A percentile compares a stretch with the other conserved stretches of the same genome.
Conservation (phyloP, 2,113 vertebrate genomes). For the human region GRCh38 chr4:14405501-14406000, state of each 20-base stretch:
- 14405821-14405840: accelerated
- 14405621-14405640: background rate
- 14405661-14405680: background rate
- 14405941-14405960: background rate
- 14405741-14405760: background rate
- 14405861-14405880: accelerated
- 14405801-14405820: too few species aligned
- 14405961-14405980: background rate
- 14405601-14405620: background rate
- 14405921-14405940: background rate
- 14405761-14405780: accelerated
- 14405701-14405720: background rate
- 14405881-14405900: background rate
- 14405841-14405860: background rate
- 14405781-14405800: accelerated
- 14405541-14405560: background rate
- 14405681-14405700: background rate
- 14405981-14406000: background rate
- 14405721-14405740: background rate
- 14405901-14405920: background rate
- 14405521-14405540: accelerated
- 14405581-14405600: background rate
- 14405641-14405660: background rate
- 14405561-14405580: background rate
- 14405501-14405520: accelerated